These are phyloP conservation scores for Nansenia antarctica DNA, from an alignment of 2,113 vertebrate genomes.

Conservation along the genomic window DNA sequence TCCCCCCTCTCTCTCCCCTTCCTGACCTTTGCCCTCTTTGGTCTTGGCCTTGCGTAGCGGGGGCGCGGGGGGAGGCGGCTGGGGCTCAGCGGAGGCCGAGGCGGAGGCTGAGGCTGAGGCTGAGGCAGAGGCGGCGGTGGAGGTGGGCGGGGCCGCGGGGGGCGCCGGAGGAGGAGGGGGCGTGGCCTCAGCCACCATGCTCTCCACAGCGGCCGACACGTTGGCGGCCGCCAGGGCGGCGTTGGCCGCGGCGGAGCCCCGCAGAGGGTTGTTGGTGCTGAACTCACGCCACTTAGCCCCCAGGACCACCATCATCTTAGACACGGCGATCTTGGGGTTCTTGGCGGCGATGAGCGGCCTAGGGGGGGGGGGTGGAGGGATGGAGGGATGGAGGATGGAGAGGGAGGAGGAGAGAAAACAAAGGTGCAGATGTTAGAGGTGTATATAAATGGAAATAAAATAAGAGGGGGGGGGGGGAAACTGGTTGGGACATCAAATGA, in stretches of 20 bases:
- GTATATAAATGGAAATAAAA: neutral
- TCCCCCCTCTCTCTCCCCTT: no score
- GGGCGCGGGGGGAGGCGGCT: slow-evolving; percentile 76
- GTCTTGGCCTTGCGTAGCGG: slow-evolving; percentile 96
- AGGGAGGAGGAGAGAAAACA: neutral
- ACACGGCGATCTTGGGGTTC: slow-evolving; percentile 98
- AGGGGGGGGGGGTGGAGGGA: neutral
- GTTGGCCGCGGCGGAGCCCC: slow-evolving; percentile 91
- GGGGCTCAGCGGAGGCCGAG: slow-evolving; percentile 62
- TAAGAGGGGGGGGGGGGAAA: neutral
- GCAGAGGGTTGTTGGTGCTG: slow-evolving; percentile 96
- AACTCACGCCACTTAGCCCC: slow-evolving; percentile 98
- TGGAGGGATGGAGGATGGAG: neutral
- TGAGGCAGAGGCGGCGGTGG: slow-evolving; percentile 41
- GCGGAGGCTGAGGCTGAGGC: neutral
- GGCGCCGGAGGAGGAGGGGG: no score
- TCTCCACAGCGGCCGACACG: slow-evolving; percentile 89
- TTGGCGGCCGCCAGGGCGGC: slow-evolving; percentile 90
- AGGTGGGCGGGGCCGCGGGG: no score
- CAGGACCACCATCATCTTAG: slow-evolving; percentile 99
- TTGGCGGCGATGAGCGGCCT: slow-evolving; percentile 97
- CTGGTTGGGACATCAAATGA: no score
- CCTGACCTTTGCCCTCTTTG: slow-evolving; percentile 95
- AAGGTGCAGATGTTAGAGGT: neutral
- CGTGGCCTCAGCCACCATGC: slow-evolving; percentile 82